Base-by-base conservation (phyloP, 2,888 invertebrate species). In the Ferdinandea cuprea region DNA sequence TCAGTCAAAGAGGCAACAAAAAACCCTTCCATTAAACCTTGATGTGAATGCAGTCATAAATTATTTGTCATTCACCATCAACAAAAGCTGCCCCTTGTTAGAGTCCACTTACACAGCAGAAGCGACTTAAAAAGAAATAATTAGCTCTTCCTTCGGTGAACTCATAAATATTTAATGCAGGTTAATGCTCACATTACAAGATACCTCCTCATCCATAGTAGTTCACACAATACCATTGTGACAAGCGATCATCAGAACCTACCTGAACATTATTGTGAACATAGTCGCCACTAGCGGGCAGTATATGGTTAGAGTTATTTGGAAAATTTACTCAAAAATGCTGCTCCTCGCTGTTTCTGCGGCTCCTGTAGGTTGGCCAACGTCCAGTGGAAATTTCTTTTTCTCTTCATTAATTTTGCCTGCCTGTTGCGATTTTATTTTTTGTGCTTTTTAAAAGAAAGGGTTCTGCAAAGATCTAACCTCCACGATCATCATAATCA, bases 141-240 rank as follows among this genome's bases (percentile, higher is more conserved):
- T 83, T 83, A 83, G 77, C 81, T 77, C 77, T 83, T 77, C 72
- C 77, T 83, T 72, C 72, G 21, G 17, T 72, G 81, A 83, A 77
- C 81, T 83, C 77, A 83, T 83, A 83, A 83, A 83, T 83, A 83
- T 83, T 83, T 77, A 83, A 68, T 71, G 48, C 81, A 68, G 81
- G 77, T 77, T 72, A 77, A 61, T 83, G 81, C 72, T 83, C 71
- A 77, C 71, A 77, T 77, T 77, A 77, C 72, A 77, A 76, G 77
- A 77, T 77, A 72, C 66, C 72, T 37, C 72, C 50, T 50, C 37
- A 50, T 73, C 73, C 46, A 58, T 72, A 32, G 81, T 72, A 72
- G 77, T 83, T 72, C 81, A 83, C 77, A 61, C 66, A 77, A 83
- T 77, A 77, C 46, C 77, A 77, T 77, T 83, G 77, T 83, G 81